A percentile compares a stretch with the other conserved stretches of the same genome.
These are phyloP conservation scores for Apeltes quadracus DNA, from an alignment of 2,113 vertebrate genomes.

Conservation along the genomic window DNA sequence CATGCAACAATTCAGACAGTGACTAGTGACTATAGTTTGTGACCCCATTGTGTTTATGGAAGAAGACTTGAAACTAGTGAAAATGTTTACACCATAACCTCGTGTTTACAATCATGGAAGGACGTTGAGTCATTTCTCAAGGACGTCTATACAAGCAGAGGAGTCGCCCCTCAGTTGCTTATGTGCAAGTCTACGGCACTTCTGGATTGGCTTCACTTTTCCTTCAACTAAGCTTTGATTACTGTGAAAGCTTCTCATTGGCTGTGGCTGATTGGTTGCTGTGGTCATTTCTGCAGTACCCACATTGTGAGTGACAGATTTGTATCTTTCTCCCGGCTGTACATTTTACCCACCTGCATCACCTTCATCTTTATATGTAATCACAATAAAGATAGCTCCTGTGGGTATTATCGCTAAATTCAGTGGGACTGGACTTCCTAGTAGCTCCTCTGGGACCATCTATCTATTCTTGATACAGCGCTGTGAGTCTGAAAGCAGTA, in stretches of 20 bases:
- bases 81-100: neutral
- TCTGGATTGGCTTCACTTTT: neutral
- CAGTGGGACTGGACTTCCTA: constrained; percentile 35
- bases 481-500: constrained; percentile 56
- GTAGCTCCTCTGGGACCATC: constrained; percentile 60
- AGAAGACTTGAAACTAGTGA: neutral
- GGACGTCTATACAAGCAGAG: neutral
- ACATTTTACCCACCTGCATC: constrained; percentile 35
- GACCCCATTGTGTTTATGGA: neutral
- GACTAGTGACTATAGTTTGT: neutral
- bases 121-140: neutral
- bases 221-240: neutral
- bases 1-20: neutral
- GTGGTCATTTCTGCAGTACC: neutral
- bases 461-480: constrained; percentile 54
- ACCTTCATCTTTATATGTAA: constrained; percentile 39
- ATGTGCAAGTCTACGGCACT: neutral
- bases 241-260: neutral
- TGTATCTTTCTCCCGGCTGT: neutral
- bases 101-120: too few species aligned
- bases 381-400: constrained; percentile 38
- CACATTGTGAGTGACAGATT: neutral
- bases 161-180: neutral
- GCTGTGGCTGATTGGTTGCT: neutral
- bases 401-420: constrained; percentile 48